Evolutionary conservation across 1,140 invertebrate species (phyloP).

Genomic region (Aphidius ervi): DNA sequence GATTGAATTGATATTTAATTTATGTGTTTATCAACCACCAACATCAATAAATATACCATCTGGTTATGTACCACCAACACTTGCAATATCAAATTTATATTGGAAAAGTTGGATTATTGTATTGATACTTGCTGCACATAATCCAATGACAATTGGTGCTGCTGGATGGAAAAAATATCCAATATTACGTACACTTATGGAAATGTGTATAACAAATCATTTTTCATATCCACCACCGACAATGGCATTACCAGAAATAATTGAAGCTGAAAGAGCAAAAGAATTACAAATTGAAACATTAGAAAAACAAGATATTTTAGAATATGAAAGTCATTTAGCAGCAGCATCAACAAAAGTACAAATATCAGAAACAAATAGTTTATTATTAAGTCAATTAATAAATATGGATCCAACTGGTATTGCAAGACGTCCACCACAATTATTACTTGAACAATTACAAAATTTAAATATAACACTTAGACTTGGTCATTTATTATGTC

Average conservation of each 20-base stretch:
- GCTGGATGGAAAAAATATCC: conserved; percentile 87
- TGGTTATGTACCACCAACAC: conserved; percentile 79
- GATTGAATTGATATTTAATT: conserved; percentile 84
- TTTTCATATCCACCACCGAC: conserved; percentile 77
- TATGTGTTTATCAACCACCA: conserved; percentile 87
- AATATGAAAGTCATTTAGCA: conserved; percentile 91
- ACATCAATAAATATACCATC: conserved; percentile 85
- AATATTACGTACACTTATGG: conserved; percentile 87
- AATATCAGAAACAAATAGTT: conserved; percentile 86
- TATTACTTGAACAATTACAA: conserved; percentile 78
- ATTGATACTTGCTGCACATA: conserved; percentile 85
- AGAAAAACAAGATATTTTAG: conserved; percentile 80
- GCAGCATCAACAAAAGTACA: conserved; percentile 79
- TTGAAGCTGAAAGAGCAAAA: conserved; percentile 59
- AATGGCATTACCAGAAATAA: conserved; percentile 57
- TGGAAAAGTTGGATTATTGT: conserved; percentile 94
- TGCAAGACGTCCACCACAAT: conserved; percentile 71
- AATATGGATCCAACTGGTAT: conserved; percentile 80
- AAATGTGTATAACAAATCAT: conserved; percentile 94
- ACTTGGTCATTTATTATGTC: conserved; percentile 86
- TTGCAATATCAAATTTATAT: conserved; percentile 87
- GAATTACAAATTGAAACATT: conserved; percentile 67
- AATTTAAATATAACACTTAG: conserved; percentile 72
- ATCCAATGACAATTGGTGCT: conserved; percentile 81
- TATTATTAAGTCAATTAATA: conserved; percentile 74